phyloP scores from a whole-genome alignment of 1,140 invertebrate genomes.

The Bombus difficillimus region DNA sequence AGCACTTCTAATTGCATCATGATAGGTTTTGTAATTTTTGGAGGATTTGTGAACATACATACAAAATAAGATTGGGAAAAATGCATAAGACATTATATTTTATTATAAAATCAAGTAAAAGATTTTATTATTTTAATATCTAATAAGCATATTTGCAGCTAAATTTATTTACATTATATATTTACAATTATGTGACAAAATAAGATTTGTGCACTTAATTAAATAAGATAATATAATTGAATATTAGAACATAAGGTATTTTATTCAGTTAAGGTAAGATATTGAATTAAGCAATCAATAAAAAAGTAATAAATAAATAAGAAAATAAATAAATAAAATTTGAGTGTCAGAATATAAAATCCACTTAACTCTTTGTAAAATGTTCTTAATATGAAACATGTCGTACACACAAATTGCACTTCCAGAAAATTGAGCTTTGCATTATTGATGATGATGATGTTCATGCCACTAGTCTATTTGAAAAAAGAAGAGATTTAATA shows the following conservation, averaged over 20 bases:
- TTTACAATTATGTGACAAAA: no score
- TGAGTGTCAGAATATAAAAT: background rate
- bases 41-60: background rate
- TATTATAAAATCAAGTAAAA: background rate
- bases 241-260: no score
- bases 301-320: no score
- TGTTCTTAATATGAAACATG: background rate
- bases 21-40: background rate
- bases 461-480: background rate
- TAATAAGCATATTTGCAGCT: background rate
- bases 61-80: background rate
- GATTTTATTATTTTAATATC: background rate
- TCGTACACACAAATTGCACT: background rate
- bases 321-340: background rate
- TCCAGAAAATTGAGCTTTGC: background rate
- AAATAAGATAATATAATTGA: no score
- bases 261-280: no score
- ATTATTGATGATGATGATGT: background rate
- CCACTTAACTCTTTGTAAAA: background rate
- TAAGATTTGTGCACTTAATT: no score
- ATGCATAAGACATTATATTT: background rate
- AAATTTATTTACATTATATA: slow-evolving; percentile 7
- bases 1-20: background rate
- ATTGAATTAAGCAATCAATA: no score
- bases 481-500: background rate